phyloP scores from a whole-genome alignment of 2,113 vertebrate species.

The Mesoclemmys tuberculata region DNA sequence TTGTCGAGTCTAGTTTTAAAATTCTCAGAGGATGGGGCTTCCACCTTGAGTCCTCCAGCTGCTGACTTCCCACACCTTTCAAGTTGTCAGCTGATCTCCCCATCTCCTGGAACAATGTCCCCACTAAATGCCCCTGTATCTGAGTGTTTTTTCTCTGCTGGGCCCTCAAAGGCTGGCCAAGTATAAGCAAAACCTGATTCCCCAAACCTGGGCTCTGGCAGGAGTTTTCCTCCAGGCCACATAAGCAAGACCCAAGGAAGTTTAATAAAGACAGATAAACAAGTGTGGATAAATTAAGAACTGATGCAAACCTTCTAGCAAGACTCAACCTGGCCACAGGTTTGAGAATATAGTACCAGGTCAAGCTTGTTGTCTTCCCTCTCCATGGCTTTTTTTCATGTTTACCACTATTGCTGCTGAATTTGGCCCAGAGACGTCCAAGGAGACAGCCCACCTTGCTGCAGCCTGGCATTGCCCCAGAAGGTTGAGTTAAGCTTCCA shows the following conservation, averaged over 20 bases:
- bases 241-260: neutral
- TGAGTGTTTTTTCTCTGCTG: neutral
- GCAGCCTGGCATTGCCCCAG: neutral
- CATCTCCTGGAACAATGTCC: neutral
- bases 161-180: neutral
- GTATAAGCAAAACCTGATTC: neutral
- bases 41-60: neutral
- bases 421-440: neutral
- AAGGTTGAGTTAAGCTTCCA: neutral
- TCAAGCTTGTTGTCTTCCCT: neutral
- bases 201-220: neutral
- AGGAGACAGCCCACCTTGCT: neutral
- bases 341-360: neutral
- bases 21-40: neutral
- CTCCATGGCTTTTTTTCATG: neutral
- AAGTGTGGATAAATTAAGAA: neutral
- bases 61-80: neutral
- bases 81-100: neutral
- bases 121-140: neutral
- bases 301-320: neutral
- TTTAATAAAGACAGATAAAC: neutral
- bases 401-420: neutral
- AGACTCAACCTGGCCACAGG: neutral
- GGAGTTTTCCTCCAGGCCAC: neutral
- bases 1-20: neutral